These are phyloP conservation scores for Meleagris gallopavo DNA, from an alignment of 2,113 vertebrate genomes.

Conservation along the genomic window DNA sequence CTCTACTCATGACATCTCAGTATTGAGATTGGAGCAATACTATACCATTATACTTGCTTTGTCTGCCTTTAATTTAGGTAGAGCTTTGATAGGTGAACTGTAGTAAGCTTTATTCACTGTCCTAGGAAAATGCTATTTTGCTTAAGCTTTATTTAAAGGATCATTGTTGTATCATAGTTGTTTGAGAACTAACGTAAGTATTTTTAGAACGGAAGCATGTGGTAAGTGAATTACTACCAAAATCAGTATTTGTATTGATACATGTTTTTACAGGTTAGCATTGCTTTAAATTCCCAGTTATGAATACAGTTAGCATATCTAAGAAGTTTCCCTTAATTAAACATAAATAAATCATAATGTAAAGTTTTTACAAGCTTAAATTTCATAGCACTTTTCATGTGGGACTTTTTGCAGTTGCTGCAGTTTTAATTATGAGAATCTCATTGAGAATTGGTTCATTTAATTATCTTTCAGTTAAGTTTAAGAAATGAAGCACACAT, in stretches of 20 bases:
- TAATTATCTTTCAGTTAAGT: conserved; percentile 14
- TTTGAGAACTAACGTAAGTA: conserved; percentile 27
- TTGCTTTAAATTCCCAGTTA: neutral
- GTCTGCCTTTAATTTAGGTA: conserved; percentile 48
- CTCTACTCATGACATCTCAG: neutral
- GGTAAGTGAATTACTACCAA: conserved; percentile 29
- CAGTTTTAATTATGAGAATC: conserved; percentile 28
- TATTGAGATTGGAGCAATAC: conserved; percentile 1
- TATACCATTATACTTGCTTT: conserved; percentile 26
- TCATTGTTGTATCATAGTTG: neutral
- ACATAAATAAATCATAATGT: neutral
- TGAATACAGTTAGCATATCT: neutral
- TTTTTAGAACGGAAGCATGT: neutral
- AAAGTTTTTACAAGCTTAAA: neutral
- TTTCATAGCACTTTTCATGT: neutral
- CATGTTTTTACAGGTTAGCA: neutral
- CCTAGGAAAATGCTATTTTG: conserved; percentile 27
- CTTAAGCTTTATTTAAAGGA: conserved; percentile 14
- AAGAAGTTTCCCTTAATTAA: conserved; percentile 16
- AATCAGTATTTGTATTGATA: neutral
- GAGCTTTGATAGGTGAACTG: conserved; percentile 15
- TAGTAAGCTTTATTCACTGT: neutral
- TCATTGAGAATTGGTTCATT: neutral
- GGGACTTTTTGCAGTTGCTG: neutral
- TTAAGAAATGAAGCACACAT: neutral